Conservation (phyloP, 2,113 vertebrate genomes). For the Saccopteryx leptura region DNA sequence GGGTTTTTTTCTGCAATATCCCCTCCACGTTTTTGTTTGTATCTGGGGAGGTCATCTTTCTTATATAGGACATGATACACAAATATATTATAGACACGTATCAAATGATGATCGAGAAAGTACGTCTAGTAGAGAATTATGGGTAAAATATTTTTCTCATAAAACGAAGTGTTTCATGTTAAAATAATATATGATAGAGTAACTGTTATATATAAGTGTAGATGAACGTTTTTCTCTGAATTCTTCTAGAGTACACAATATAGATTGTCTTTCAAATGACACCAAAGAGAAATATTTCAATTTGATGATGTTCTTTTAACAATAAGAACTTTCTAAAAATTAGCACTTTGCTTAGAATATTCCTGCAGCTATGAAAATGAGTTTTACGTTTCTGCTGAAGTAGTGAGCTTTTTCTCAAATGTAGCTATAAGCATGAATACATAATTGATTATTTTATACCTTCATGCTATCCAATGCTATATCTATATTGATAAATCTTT, state of each 20-base stretch:
- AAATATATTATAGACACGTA: not conserved
- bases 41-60: not conserved
- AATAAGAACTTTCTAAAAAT: conserved; percentile 45
- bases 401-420: not conserved
- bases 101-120: not conserved
- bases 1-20: not conserved
- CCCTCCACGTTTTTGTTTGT: not conserved
- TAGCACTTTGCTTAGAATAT: conserved; percentile 14
- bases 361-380: not conserved
- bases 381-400: not conserved
- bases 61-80: not conserved
- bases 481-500: not conserved
- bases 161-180: not conserved
- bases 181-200: not conserved
- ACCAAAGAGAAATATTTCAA: not conserved
- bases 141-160: not conserved
- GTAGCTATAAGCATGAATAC: not conserved
- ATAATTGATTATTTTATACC: not conserved
- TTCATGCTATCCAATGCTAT: not conserved
- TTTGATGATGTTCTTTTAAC: conserved; percentile 45
- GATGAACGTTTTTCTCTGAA: not conserved
- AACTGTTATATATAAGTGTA: not conserved
- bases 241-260: not conserved
- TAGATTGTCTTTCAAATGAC: conserved; percentile 44
- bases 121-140: not conserved